Conservation (phyloP, 2,113 vertebrate genomes). For the Pachypanchax playfairii region DNA sequence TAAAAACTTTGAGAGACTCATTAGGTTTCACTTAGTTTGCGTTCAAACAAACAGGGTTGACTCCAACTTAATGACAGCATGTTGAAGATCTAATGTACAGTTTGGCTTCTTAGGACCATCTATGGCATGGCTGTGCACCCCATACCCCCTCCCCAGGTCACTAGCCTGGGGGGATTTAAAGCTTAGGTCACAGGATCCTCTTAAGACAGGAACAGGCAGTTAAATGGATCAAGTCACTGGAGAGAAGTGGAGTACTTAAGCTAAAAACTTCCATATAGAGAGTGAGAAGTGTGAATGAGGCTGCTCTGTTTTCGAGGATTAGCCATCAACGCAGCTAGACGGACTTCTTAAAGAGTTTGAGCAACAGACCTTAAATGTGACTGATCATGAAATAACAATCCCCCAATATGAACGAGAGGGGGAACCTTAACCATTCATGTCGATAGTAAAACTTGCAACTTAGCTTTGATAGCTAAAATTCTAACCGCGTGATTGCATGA, state of each 20-base stretch:
- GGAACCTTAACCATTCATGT: conserved; percentile 54
- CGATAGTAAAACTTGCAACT: conserved; percentile 23
- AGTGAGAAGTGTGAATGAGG: conserved; percentile 27
- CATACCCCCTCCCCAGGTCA: conserved; percentile 20
- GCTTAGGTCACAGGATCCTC: conserved; percentile 72
- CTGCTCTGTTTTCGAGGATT: conserved; percentile 44
- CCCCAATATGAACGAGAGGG: conserved; percentile 49
- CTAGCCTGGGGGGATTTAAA: conserved; percentile 60
- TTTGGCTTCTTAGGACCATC: conserved; percentile 12
- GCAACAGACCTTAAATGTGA: conserved; percentile 50
- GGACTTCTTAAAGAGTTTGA: conserved; percentile 38
- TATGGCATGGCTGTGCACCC: conserved; percentile 5
- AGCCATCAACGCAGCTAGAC: conserved; percentile 32
- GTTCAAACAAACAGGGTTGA: too few species aligned
- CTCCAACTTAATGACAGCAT: too few species aligned
- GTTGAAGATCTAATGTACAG: neutral
- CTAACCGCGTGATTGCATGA: conserved; percentile 34
- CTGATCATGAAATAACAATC: conserved; percentile 56
- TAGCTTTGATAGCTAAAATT: conserved; percentile 43
- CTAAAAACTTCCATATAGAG: conserved; percentile 61
- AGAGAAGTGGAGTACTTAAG: conserved; percentile 64
- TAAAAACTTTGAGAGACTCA: too few species aligned
- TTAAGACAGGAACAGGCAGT: conserved; percentile 69
- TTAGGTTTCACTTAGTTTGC: too few species aligned
- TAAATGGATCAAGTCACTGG: conserved; percentile 71